Evolutionary conservation across 1,140 invertebrate species (phyloP), one percentile per base, ranked within the genome.

Genomic region (Apis dorsata): DNA sequence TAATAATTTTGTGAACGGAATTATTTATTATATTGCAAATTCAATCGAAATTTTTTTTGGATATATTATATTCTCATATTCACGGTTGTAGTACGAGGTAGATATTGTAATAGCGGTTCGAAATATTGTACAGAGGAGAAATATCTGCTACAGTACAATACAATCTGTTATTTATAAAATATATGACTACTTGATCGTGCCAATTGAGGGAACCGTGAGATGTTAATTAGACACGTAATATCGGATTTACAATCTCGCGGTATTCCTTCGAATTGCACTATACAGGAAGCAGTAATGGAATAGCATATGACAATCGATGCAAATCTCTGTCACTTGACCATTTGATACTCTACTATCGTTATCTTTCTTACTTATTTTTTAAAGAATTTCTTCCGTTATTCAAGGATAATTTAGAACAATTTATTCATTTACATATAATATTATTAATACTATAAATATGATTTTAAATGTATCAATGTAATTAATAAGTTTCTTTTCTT

Each of bases 141-240:
- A 44, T 44, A 44, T 44, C 4, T 3, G 5, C 34, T 44, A 44
- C 2, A 34, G 34, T 34, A 34, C 1, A 3, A 34, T 44, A 44
- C 34, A 4, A 44, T 8, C 19, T 24, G 57, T 60, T 49, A 74
- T 49, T 60, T 19, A 19, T 53, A 66, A 53, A 77, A 21, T 24
- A n/a, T 28, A 51, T 66, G 19, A n/a, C 17, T n/a, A 55, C 19
- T 44, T n/a, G 24, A 21, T 65, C 62, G 8, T 53, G 49, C 19
- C 75, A 66, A 77, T 77, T 53, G 49, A 34, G 19, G 12, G 28
- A 53, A 49, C n/a, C 15, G n/a, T 24, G 51, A 28, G 75, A 77
- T 63, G 51, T 77, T 77, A 77, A 77, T 77, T 65, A n/a, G 75
- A 77, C 75, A 24, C 51, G 28, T 66, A 66, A 77, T 62, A 66